Evolutionary conservation across 2,888 invertebrate species (phyloP).

Genomic region (Plutella xylostella): DNA sequence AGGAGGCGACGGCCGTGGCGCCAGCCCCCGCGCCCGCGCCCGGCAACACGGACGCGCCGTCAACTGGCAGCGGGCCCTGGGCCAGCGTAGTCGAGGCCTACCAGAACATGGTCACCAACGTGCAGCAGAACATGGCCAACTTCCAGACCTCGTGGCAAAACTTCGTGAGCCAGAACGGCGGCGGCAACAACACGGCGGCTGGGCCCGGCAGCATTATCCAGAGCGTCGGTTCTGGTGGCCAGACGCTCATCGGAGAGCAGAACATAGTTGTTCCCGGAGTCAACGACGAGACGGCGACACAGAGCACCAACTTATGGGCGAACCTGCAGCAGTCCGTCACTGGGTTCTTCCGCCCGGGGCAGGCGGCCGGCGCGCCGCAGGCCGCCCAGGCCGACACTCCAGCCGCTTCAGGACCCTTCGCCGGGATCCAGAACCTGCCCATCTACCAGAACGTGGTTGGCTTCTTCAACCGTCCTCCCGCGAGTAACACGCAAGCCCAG

Average conservation of each 20-base stretch:
- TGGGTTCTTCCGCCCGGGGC: slow-evolving; percentile 21
- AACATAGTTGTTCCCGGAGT: slow-evolving; percentile 17
- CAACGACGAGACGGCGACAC: slow-evolving; percentile 13
- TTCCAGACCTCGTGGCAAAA: slow-evolving; percentile 17
- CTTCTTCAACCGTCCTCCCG: slow-evolving; percentile 13
- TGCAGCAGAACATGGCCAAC: slow-evolving; percentile 21
- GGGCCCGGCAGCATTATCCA: slow-evolving; percentile 12
- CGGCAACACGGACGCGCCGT: too few relatives aligned
- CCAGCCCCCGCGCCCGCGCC: background rate
- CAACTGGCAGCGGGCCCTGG: too few relatives aligned
- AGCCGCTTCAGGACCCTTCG: slow-evolving; percentile 25
- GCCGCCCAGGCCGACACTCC: slow-evolving; percentile 4
- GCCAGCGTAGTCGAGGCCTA: too few relatives aligned
- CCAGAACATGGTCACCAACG: slow-evolving; percentile 18
- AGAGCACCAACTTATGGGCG: slow-evolving; percentile 21
- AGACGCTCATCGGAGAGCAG: too few relatives aligned
- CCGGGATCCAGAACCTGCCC: slow-evolving; percentile 27
- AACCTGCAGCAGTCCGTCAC: slow-evolving; percentile 22
- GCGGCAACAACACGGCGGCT: slow-evolving; percentile 5
- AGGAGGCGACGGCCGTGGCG: background rate
- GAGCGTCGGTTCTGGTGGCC: too few relatives aligned
- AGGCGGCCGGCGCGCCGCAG: background rate
- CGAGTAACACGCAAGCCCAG: background rate
- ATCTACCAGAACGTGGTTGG: slow-evolving; percentile 15
- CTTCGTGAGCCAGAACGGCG: slow-evolving; percentile 9